Base-by-base conservation (phyloP, 2,888 invertebrate genomes). In the Magallana nippona region DNA sequence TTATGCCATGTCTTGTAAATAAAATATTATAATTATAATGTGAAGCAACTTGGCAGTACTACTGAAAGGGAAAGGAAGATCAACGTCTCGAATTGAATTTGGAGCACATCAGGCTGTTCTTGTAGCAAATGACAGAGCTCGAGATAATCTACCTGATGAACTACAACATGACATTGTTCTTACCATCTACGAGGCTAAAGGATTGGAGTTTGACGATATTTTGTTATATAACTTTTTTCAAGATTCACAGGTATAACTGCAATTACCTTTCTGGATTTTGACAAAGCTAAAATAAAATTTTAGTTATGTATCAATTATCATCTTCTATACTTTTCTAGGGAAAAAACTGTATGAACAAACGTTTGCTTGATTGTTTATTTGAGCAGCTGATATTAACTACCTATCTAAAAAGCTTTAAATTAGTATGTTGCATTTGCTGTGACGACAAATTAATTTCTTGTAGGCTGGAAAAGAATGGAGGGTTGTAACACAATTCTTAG, bases 381-480 rank as follows among this genome's bases (percentile, higher is more conserved):
- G 44, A 8, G 8, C 44, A 8, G 0, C 5, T 44, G 8, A 44
- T 44, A 44, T 3, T 8, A 8, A 44, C 8, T 44, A 3, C 5
- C 0, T 44, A 8, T 44, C 8, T 3, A 44, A 44, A 44, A 8
- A 8, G 8, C 5, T 44, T 44, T 17, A 71, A 27, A 1, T 27
- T 32, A 11, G 1, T 71, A 22, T 32, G 82, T 71, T 8, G 44
- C 44, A 44, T 5, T 44, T 3, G 8, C 8, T 44, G 5, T 8
- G 13, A 55, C 15, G 2, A 8, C 8, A 44, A 5, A 44, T 17
- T 2, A 8, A n/a, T 71, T 32, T 3, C 13, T 10, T 22, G 8
- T 60, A 95, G 93, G 60, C 95, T 95, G 84, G 95, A 88, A 88
- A 95, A 91, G 92, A 95, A 94, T 83, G 95, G 95, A 55, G 95